Evolutionary conservation across 2,888 invertebrate species (phyloP), one percentile per base, ranked within the genome.

Genomic region (Rhagium mordax): DNA sequence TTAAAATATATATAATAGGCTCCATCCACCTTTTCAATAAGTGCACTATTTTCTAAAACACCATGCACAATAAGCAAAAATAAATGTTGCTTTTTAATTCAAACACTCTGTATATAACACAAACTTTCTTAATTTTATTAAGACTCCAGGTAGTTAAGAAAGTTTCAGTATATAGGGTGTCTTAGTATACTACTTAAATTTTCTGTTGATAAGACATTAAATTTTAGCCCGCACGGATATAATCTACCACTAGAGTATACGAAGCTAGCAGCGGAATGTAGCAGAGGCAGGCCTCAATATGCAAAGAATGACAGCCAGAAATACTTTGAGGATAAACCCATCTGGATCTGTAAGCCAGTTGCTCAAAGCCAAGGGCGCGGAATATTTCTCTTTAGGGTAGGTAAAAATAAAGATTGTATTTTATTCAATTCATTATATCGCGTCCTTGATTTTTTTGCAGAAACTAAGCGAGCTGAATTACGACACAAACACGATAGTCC

Each of bases 301-400:
- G 84, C 82, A 33, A 84, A 83, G 64, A 90, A 90, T 4, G 89
- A 89, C 15, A 85, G 83, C 0, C 83, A 87, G 47, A 89, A 87
- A 78, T 89, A 88, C 33, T 68, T 81, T 3, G 86, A 86, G 18
- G 87, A 88, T 10, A 86, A 85, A 72, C 88, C 88, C 55, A 91
- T 94, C n/a, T 96, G 96, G 96, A 96, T 96, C 75, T 96, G 95
- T 85, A 96, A 96, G 84, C 96, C 96, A 0, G 95, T 95, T 0
- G 94, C 95, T 0, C 93, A 95, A 86, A 96, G 95, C 80, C 94
- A 96, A 87, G 96, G 96, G 7, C 90, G 93, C 83, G 96, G 96
- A 61, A 96, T 96, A 75, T 94, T 95, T 82, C 87, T 96, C 24
- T 96, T 96, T 86, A 90, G 94, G 85, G 95, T 95, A 88, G 87